Percentiles rank a stretch among this genome's conserved stretches.
Evolutionary conservation across 2,113 vertebrate species (phyloP).

Genomic region (Gambusia holbrooki): DNA sequence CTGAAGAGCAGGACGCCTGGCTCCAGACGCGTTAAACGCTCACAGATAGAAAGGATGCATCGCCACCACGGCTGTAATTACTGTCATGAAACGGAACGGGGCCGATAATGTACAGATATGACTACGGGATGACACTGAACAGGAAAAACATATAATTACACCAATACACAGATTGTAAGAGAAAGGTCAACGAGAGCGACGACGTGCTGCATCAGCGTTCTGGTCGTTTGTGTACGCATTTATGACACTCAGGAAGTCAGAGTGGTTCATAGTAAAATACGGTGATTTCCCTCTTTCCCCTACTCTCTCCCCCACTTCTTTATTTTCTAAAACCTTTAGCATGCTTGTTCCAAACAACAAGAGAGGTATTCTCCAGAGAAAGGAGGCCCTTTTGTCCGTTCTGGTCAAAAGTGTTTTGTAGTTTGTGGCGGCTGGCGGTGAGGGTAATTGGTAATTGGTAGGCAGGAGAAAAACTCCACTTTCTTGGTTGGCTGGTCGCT

Average conservation of each 20-base stretch:
- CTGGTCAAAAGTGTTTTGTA: slow-evolving; percentile 3
- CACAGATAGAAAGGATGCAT: slow-evolving; percentile 38
- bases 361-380: slow-evolving; percentile 12
- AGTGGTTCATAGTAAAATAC: slow-evolving; percentile 13
- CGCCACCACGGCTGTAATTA: slow-evolving; percentile 55
- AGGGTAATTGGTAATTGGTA: slow-evolving; percentile 50
- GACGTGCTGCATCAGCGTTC: slow-evolving; percentile 43
- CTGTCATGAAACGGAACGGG: slow-evolving; percentile 21
- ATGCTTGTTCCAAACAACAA: not conserved
- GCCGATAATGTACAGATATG: slow-evolving; percentile 45
- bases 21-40: slow-evolving; percentile 17
- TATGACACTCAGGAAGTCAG: slow-evolving; percentile 27
- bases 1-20: slow-evolving; percentile 29
- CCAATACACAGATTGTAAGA: slow-evolving; percentile 33
- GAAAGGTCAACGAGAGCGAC: slow-evolving; percentile 51
- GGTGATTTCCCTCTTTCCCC: slow-evolving; percentile 30
- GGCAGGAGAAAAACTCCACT: slow-evolving; percentile 48
- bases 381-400: slow-evolving; percentile 22
- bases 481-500: slow-evolving; percentile 55
- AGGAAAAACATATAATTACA: slow-evolving; percentile 51
- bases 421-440: slow-evolving; percentile 15
- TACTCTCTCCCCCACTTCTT: not conserved
- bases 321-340: slow-evolving; percentile 24
- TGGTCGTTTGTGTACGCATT: slow-evolving; percentile 11
- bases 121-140: slow-evolving; percentile 36